Evolutionary conservation across 2,888 invertebrate genomes (phyloP).

Genomic region (Odontothrips loti): DNA sequence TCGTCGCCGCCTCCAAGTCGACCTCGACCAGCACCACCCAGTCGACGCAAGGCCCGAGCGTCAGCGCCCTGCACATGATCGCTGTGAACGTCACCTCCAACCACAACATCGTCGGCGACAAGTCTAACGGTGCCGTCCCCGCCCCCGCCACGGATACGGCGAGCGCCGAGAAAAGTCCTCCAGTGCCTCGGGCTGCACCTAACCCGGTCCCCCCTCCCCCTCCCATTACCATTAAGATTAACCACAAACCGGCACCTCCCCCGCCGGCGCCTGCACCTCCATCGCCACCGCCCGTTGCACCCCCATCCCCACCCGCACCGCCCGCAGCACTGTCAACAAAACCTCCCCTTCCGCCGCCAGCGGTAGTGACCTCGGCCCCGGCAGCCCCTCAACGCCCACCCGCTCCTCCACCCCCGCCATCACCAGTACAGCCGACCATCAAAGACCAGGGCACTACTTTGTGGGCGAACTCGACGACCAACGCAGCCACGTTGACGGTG

Average conservation of each 20-base stretch:
- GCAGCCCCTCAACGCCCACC: constrained; percentile 19
- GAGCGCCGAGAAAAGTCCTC: neutral
- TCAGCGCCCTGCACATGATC: neutral
- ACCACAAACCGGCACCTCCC: neutral
- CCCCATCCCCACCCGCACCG: constrained; percentile 22
- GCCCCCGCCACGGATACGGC: neutral
- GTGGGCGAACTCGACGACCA: neutral
- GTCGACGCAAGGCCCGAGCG: neutral
- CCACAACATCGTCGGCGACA: neutral
- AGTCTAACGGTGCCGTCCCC: neutral
- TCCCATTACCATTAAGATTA: neutral
- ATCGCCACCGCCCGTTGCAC: constrained; percentile 25
- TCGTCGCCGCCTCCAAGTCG: neutral
- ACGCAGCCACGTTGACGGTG: neutral
- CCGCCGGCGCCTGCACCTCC: constrained; percentile 26
- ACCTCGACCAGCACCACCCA: neutral
- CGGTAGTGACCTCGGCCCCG: constrained; percentile 25
- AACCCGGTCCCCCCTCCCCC: neutral
- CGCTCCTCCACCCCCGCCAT: neutral
- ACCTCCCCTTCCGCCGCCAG: neutral
- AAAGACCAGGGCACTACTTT: neutral
- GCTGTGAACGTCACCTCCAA: neutral
- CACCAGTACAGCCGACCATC: neutral
- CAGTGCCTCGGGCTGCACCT: neutral
- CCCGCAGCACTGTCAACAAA: neutral